phyloP scores from a whole-genome alignment of 2,113 vertebrate genomes.

The Balaeniceps rex region DNA sequence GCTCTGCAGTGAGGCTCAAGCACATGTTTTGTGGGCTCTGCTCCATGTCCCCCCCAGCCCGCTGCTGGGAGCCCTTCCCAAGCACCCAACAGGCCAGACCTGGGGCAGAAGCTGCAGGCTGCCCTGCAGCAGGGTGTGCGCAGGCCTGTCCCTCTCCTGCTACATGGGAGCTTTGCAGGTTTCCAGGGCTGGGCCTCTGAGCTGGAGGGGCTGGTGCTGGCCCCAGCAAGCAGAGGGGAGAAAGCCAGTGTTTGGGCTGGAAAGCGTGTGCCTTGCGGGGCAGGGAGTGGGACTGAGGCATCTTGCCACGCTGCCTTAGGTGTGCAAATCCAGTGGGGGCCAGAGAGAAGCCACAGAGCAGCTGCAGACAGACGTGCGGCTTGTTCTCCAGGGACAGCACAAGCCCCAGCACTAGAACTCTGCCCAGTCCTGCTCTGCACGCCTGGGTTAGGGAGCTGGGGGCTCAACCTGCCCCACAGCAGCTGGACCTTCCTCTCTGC shows the following conservation, averaged over 20 bases:
- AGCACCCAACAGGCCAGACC: accelerated
- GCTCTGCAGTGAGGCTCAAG: neutral
- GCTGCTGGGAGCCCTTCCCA: neutral
- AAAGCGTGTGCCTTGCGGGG: accelerated
- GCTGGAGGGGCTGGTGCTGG: neutral
- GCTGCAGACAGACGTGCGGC: neutral
- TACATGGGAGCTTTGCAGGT: accelerated
- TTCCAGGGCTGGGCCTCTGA: neutral
- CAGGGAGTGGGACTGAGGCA: neutral
- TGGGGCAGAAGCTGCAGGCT: neutral
- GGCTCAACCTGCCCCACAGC: neutral
- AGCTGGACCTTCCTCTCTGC: neutral
- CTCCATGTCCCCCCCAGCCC: neutral
- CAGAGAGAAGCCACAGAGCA: neutral
- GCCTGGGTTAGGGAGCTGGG: neutral
- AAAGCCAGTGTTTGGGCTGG: neutral
- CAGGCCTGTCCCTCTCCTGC: neutral
- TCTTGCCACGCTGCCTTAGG: neutral
- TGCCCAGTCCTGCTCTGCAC: neutral
- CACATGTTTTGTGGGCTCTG: neutral
- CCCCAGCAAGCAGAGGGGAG: neutral
- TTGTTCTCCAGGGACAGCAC: neutral
- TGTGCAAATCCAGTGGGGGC: neutral
- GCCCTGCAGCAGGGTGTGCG: accelerated
- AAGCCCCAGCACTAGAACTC: neutral